phyloP scores from a whole-genome alignment of 1,140 invertebrate genomes.

The Drosophila busckii region DNA sequence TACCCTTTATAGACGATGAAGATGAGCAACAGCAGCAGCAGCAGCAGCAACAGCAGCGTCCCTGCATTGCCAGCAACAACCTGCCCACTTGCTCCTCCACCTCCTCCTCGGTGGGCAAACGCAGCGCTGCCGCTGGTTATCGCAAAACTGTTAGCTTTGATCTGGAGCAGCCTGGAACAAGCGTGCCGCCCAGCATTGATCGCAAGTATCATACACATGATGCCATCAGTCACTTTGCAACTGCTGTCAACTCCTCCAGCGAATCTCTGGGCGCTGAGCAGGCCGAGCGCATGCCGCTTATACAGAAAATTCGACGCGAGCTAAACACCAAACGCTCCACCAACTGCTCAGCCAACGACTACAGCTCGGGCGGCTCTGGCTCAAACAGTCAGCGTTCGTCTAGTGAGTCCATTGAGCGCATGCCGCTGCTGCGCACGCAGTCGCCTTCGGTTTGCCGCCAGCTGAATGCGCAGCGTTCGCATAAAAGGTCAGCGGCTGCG shows the following conservation, averaged over 20 bases:
- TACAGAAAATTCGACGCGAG: constrained; percentile 70
- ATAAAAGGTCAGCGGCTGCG: constrained; percentile 61
- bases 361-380: constrained; percentile 61
- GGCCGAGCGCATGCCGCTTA: constrained; percentile 54
- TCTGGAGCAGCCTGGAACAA: constrained; percentile 49
- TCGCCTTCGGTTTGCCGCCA: constrained; percentile 42
- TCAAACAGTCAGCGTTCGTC: constrained; percentile 72
- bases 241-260: constrained; percentile 40
- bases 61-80: constrained; percentile 28
- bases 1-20: constrained; percentile 77
- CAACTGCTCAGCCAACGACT: constrained; percentile 44
- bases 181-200: constrained; percentile 42
- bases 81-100: background rate
- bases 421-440: constrained; percentile 57
- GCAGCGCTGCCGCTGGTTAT: constrained; percentile 44
- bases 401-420: constrained; percentile 68
- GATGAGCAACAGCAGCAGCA: constrained; percentile 52
- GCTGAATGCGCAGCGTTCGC: constrained; percentile 60
- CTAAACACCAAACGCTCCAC: constrained; percentile 68
- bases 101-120: constrained; percentile 25
- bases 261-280: constrained; percentile 48
- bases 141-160: constrained; percentile 78
- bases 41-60: constrained; percentile 19
- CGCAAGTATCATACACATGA: constrained; percentile 73
- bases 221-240: constrained; percentile 59